A percentile compares a stretch with the other conserved stretches of the same genome.
phyloP scores from a whole-genome alignment of 1,140 invertebrate genomes.

The Drosophila equinoxialis region DNA sequence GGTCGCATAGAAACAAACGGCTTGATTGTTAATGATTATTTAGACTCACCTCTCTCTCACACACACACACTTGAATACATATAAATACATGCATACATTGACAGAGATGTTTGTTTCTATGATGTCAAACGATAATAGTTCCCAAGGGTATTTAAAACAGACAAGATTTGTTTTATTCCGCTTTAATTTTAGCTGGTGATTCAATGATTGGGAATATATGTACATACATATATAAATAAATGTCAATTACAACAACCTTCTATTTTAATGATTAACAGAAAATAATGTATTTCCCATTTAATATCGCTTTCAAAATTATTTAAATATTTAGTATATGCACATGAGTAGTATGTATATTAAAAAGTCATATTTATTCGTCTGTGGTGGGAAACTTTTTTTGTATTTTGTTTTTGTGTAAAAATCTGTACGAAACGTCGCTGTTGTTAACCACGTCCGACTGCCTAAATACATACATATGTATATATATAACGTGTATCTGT shows the following conservation, averaged over 20 bases:
- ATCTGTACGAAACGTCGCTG: conserved; percentile 10
- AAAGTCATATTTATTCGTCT: conserved; percentile 3
- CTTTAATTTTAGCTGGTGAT: conserved; percentile 9
- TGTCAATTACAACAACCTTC: conserved; percentile 7
- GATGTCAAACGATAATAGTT: conserved; percentile 8
- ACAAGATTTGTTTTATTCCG: conserved; percentile 1
- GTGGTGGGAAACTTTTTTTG: background rate
- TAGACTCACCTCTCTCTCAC: background rate
- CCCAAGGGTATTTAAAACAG: conserved; percentile 7
- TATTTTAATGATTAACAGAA: background rate
- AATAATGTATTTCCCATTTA: conserved; percentile 10
- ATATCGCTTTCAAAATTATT: conserved; percentile 12
- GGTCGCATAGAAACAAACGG: conserved; percentile 2
- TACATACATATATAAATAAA: background rate
- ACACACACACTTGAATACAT: background rate
- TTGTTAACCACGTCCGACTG: conserved; percentile 9
- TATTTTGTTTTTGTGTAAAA: background rate
- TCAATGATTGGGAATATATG: background rate
- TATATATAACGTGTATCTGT: background rate
- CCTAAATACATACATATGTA: background rate
- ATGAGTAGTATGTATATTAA: background rate
- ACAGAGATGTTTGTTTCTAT: conserved; percentile 8
- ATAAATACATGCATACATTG: background rate
- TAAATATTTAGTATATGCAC: background rate
- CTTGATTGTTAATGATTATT: conserved; percentile 7